phyloP scores from a whole-genome alignment of 2,888 invertebrate genomes.

The Tenthredo notha region DNA sequence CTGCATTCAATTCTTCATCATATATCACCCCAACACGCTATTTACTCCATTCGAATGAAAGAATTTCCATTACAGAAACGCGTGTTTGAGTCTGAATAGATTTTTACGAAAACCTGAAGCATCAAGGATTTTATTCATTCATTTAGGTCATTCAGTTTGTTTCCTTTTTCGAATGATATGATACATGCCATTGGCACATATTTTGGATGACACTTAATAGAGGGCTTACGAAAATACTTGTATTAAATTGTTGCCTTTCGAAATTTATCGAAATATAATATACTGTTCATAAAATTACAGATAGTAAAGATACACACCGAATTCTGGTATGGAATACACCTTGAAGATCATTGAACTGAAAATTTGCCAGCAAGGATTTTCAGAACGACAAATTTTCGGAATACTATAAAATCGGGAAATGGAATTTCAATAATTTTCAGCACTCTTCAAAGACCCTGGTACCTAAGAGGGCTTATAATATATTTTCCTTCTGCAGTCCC shows the following conservation, averaged over 20 bases:
- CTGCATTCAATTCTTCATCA: background rate
- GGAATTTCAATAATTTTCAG: slow-evolving; percentile 10
- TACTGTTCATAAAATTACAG: background rate
- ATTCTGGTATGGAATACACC: background rate
- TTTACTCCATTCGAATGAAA: background rate
- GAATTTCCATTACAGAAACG: background rate
- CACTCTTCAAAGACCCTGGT: background rate
- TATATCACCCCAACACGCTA: background rate
- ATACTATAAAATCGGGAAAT: background rate
- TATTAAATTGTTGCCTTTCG: background rate
- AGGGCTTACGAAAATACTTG: background rate
- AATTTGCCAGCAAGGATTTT: background rate
- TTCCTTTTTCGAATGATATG: background rate
- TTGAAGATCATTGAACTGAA: background rate
- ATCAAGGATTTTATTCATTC: background rate
- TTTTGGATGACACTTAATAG: background rate
- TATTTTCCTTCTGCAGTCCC: background rate
- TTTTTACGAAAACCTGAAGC: background rate
- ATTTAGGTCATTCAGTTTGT: background rate
- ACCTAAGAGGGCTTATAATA: background rate
- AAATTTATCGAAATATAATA: background rate
- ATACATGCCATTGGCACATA: background rate
- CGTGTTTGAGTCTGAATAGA: background rate
- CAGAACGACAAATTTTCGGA: background rate
- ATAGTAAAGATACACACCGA: too few relatives aligned